A percentile compares a stretch with the other conserved stretches of the same genome.
Conservation (phyloP, 1,140 invertebrate genomes). For the Arion vulgaris region DNA sequence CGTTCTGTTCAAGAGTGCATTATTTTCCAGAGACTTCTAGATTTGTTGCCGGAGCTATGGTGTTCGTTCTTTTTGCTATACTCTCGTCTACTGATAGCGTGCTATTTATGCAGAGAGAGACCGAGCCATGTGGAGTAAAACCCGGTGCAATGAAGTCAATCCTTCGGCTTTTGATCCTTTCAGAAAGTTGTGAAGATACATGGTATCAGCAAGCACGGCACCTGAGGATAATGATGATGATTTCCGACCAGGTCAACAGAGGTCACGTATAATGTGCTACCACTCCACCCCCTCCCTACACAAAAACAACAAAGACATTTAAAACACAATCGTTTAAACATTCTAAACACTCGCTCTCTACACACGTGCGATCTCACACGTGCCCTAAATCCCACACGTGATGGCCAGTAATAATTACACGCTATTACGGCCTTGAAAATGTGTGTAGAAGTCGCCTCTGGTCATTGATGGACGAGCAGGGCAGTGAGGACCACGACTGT, state of each 20-base stretch:
- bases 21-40: too few relatives aligned
- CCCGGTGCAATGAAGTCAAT: too few relatives aligned
- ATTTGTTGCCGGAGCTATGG: too few relatives aligned
- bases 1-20: too few relatives aligned
- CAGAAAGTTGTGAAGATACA: too few relatives aligned
- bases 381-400: background rate
- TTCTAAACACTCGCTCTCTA: background rate
- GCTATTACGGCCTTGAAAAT: background rate
- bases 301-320: background rate
- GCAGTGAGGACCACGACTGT: background rate
- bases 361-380: background rate
- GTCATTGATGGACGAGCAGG: constrained; percentile 1
- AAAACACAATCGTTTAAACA: background rate
- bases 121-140: too few relatives aligned
- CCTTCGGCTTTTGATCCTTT: too few relatives aligned
- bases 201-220: too few relatives aligned
- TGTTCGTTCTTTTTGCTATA: too few relatives aligned
- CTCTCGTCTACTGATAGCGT: too few relatives aligned
- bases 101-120: too few relatives aligned
- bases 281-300: background rate
- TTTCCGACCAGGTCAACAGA: background rate
- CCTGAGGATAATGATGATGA: too few relatives aligned
- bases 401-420: background rate
- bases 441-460: background rate
- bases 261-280: background rate